A percentile compares a stretch with the other conserved stretches of the same genome.
phyloP scores from a whole-genome alignment of 2,888 invertebrate genomes.

The Catocala nupta region DNA sequence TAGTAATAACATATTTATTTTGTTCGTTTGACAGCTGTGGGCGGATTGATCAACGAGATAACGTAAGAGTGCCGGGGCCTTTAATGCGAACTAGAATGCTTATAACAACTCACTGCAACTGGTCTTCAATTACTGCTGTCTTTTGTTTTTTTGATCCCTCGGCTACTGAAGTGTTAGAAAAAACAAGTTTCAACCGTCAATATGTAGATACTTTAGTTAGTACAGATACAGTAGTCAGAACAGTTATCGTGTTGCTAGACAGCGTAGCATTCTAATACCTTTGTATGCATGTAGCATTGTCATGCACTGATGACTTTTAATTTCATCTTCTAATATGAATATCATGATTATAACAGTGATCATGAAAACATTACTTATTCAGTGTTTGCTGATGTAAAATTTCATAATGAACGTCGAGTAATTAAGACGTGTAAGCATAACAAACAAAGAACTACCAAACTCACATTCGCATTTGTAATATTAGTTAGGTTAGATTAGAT shows the following conservation, averaged over 20 bases:
- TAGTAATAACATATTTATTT: constrained; percentile 86
- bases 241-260: neutral
- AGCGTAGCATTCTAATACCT: neutral
- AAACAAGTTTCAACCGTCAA: constrained; percentile 37
- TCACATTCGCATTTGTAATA: no score
- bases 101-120: constrained; percentile 67
- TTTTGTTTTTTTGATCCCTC: constrained; percentile 57
- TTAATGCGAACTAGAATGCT: constrained; percentile 66
- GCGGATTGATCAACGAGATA: constrained; percentile 79
- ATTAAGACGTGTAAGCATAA: no score
- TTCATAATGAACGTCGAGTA: no score
- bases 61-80: constrained; percentile 60
- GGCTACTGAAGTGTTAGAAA: constrained; percentile 47
- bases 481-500: no score
- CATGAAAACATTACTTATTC: no score
- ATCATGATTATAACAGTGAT: no score
- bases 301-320: no score
- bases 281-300: neutral
- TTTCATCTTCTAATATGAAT: no score
- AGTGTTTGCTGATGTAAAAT: no score
- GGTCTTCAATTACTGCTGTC: constrained; percentile 66
- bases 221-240: constrained; percentile 17
- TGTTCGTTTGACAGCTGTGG: constrained; percentile 84
- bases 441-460: no score
- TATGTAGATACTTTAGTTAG: constrained; percentile 13